Conservation (phyloP, 2,113 vertebrate species). For the Spilogale gracilis region DNA sequence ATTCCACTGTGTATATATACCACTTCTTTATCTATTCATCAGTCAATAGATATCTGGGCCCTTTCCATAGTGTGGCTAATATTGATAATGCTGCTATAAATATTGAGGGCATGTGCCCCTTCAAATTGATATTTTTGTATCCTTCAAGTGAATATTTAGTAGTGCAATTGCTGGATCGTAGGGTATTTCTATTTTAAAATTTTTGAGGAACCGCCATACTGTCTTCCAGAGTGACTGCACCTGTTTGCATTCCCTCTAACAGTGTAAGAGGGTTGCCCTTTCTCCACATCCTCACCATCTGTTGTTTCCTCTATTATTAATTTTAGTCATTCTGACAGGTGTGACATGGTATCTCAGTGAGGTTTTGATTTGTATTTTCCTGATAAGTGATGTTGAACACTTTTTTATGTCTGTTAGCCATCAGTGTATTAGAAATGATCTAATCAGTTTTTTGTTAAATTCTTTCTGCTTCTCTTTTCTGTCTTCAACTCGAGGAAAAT, state of each 20-base stretch:
- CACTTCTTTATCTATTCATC: neutral
- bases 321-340: neutral
- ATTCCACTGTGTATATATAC: neutral
- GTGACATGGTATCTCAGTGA: neutral
- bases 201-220: neutral
- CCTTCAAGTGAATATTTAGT: neutral
- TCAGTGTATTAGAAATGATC: neutral
- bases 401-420: neutral
- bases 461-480: neutral
- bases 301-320: neutral
- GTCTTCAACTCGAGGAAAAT: neutral
- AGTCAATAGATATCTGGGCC: neutral
- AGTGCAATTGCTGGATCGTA: neutral
- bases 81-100: neutral
- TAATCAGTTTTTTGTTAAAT: neutral
- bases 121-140: neutral
- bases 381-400: neutral
- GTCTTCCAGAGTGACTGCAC: neutral
- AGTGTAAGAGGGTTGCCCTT: neutral
- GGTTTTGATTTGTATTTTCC: neutral
- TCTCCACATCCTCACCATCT: neutral
- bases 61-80: neutral
- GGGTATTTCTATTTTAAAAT: neutral
- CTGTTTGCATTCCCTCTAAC: neutral
- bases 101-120: neutral